These are phyloP conservation scores for Darevskia nairensis DNA, from an alignment of 2,797 vertebrate species.

Conservation along the genomic window DNA sequence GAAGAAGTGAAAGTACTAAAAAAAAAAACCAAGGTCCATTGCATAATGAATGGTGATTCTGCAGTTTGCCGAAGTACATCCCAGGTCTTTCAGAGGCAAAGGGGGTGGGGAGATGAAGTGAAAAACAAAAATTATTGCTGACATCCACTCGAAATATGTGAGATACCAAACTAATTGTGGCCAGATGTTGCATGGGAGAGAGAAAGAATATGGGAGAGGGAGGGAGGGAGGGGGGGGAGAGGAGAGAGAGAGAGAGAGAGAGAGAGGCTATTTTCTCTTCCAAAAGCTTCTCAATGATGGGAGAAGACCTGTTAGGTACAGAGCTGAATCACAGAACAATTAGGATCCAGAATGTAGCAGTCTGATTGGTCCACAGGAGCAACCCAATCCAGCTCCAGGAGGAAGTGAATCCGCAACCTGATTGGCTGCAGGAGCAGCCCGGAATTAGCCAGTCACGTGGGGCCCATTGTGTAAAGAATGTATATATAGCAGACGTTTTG, in stretches of 20 bases:
- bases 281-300: background rate
- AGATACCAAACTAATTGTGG: conserved; percentile 59
- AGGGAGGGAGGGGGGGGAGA: no score
- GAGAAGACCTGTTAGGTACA: background rate
- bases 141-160: conserved; percentile 56
- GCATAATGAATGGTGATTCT: conserved; percentile 5
- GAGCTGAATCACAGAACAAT: no score
- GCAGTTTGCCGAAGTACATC: conserved; percentile 50
- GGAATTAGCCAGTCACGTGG: no score
- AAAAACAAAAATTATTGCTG: conserved; percentile 59
- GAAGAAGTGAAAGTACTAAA: conserved; percentile 59
- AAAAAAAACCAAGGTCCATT: background rate
- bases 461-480: no score
- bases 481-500: no score
- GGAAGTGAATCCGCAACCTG: no score
- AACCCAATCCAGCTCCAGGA: no score
- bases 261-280: no score
- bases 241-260: no score
- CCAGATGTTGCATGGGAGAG: conserved; percentile 63
- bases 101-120: conserved; percentile 20
- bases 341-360: no score
- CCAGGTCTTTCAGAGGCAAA: background rate
- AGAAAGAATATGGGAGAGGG: background rate
- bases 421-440: no score
- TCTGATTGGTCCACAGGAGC: no score